These are phyloP conservation scores for Dolichotis patagonum DNA, from an alignment of 2,113 vertebrate species.

Conservation along the genomic window DNA sequence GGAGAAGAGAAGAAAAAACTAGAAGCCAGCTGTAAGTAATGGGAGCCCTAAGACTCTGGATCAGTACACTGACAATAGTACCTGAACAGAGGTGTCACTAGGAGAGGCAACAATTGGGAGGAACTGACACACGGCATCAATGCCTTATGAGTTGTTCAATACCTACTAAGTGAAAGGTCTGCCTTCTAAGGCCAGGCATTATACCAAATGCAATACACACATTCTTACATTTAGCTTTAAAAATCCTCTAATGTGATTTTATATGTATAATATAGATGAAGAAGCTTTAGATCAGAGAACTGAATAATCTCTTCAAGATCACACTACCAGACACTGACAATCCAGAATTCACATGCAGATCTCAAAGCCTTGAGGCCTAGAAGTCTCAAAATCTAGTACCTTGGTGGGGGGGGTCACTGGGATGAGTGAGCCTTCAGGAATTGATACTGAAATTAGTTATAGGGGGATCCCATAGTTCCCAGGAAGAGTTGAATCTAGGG, in stretches of 20 bases:
- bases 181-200: background rate
- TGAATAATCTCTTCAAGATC: background rate
- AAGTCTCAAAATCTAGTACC: background rate
- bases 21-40: background rate
- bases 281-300: constrained; percentile 15
- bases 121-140: background rate
- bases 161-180: background rate
- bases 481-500: background rate
- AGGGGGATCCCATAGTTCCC: background rate
- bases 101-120: background rate
- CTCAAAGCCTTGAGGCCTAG: background rate
- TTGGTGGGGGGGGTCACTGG: background rate
- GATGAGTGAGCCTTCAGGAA: background rate
- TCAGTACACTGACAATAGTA: background rate
- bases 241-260: background rate
- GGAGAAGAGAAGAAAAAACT: background rate
- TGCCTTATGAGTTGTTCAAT: background rate
- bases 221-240: background rate
- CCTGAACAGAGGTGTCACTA: too few relatives aligned
- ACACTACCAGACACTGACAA: background rate
- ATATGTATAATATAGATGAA: background rate
- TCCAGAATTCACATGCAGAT: background rate
- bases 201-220: background rate
- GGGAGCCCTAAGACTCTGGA: background rate
- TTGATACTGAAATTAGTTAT: background rate